Percentiles rank a stretch among this genome's conserved stretches.
Evolutionary conservation across 2,888 invertebrate genomes (phyloP).

Genomic region (Anthophora plumipes): DNA sequence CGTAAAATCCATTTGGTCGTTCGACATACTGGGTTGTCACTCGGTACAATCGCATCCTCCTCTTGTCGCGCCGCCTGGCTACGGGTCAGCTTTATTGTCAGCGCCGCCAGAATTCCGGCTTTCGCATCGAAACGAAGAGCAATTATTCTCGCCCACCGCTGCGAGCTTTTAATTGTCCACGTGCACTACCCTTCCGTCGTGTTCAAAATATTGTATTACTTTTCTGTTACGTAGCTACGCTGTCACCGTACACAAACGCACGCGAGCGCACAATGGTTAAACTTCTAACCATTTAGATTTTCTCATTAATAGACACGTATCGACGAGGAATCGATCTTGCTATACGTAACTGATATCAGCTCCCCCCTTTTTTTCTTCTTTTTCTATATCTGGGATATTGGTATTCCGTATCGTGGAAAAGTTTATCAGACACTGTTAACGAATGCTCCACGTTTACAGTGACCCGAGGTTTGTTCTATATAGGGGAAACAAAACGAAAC

Average conservation of each 20-base stretch:
- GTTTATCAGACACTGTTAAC: slow-evolving; percentile 29
- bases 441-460: not conserved
- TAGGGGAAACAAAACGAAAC: not conserved
- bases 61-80: slow-evolving; percentile 59
- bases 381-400: slow-evolving; percentile 7
- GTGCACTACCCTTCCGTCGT: slow-evolving; percentile 24
- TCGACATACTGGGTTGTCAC: slow-evolving; percentile 75
- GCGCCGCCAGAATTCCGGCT: slow-evolving; percentile 72
- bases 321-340: slow-evolving; percentile 33
- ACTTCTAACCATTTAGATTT: slow-evolving; percentile 46
- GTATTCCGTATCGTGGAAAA: slow-evolving; percentile 6
- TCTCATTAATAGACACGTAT: slow-evolving; percentile 49
- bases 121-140: slow-evolving; percentile 74
- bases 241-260: slow-evolving; percentile 4
- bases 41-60: slow-evolving; percentile 72
- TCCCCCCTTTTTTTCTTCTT: not conserved
- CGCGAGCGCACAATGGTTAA: slow-evolving; percentile 53
- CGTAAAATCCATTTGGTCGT: slow-evolving; percentile 76
- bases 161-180: slow-evolving; percentile 73
- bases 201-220: slow-evolving; percentile 70
- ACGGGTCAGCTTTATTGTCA: slow-evolving; percentile 71
- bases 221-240: slow-evolving; percentile 53
- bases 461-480: not conserved
- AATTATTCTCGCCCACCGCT: slow-evolving; percentile 71
- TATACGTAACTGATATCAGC: not conserved